These are phyloP conservation scores for Salarias fasciatus DNA, from an alignment of 2,797 vertebrate species.

Conservation along the genomic window DNA sequence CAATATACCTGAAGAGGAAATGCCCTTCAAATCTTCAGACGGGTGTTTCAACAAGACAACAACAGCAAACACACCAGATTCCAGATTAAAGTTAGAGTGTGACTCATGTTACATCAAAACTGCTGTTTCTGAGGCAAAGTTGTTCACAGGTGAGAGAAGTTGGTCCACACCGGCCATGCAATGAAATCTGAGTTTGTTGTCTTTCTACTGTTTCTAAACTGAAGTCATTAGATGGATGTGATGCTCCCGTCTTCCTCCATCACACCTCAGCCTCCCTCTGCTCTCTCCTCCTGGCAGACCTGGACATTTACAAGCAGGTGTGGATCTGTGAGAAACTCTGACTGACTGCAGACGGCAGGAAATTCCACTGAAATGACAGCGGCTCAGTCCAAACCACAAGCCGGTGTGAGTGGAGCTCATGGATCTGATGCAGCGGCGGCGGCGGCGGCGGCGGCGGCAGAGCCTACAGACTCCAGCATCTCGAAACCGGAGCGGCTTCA, in stretches of 20 bases:
- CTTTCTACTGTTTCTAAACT: background rate
- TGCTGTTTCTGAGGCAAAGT: no score
- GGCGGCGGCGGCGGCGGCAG: constrained; percentile 28
- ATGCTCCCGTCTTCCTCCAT: constrained; percentile 15
- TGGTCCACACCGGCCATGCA: no score
- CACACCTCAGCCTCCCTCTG: constrained; percentile 61
- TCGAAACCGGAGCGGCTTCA: constrained; percentile 67
- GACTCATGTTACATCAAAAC: no score
- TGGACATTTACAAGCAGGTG: constrained; percentile 92
- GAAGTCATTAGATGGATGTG: background rate
- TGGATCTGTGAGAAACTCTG: constrained; percentile 93
- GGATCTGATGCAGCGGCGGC: constrained; percentile 48
- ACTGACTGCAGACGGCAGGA: constrained; percentile 93
- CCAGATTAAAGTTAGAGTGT: no score
- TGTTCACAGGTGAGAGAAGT: no score
- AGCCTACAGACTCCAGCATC: constrained; percentile 51
- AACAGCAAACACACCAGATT: no score
- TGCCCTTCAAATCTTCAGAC: no score
- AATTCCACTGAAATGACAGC: constrained; percentile 96
- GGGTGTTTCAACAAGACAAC: no score
- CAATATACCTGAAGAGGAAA: no score
- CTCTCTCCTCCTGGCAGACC: constrained; percentile 83
- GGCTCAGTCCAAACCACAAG: constrained; percentile 92
- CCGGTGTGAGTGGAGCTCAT: constrained; percentile 81
- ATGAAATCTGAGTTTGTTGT: constrained; percentile 3